These are phyloP conservation scores for Zosterops pallidus DNA, from an alignment of 2,113 vertebrate species.

Conservation along the genomic window DNA sequence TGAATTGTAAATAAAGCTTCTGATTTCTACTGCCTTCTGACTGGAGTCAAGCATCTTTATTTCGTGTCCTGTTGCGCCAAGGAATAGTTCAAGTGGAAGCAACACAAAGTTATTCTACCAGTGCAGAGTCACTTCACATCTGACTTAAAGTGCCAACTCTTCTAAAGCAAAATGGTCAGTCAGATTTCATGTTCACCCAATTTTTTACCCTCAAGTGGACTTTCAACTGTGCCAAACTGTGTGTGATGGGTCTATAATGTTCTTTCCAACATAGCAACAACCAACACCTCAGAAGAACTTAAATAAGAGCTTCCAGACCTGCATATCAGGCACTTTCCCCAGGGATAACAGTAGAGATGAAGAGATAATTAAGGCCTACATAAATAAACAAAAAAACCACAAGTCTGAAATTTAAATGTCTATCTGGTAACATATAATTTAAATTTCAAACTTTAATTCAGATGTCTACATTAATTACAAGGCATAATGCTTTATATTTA, in stretches of 20 bases:
- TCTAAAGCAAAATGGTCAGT: neutral
- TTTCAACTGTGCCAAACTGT: neutral
- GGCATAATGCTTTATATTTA: neutral
- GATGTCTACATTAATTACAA: neutral
- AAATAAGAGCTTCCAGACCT: neutral
- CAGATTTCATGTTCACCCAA: neutral
- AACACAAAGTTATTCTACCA: neutral
- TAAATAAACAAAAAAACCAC: neutral
- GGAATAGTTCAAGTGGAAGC: neutral
- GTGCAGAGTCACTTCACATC: neutral
- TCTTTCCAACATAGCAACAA: neutral
- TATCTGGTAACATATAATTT: neutral
- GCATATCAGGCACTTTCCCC: neutral
- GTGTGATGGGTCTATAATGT: neutral
- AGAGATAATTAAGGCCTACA: neutral
- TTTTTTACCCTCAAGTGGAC: neutral
- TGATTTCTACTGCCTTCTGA: too few species aligned
- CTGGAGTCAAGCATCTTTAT: too few species aligned
- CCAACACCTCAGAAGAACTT: neutral
- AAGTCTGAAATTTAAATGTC: neutral
- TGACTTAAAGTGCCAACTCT: neutral
- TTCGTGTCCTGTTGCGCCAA: neutral
- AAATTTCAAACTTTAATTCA: constrained; percentile 18
- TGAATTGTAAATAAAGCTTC: too few species aligned
- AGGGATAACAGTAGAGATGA: neutral